Evolutionary conservation across 92 coral and sea anemone genomes (phyloP).

Genomic region (Diadumene lineata): DNA sequence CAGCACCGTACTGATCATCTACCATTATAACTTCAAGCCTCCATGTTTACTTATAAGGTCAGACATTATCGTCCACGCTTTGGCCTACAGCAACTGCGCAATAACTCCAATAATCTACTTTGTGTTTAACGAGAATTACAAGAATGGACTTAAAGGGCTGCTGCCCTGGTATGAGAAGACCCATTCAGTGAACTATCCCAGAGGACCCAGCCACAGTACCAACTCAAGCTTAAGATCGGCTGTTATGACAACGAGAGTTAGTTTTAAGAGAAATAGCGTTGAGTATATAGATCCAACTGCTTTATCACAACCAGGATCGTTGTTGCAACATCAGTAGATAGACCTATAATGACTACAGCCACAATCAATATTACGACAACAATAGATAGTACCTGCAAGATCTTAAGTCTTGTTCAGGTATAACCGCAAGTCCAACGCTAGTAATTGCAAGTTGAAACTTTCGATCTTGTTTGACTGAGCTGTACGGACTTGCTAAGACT

Average conservation of each 20-base stretch:
- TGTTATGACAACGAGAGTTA: slow-evolving; percentile 13
- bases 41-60: slow-evolving; percentile 13
- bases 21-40: slow-evolving; percentile 19
- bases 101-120: slow-evolving; percentile 42
- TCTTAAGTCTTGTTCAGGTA: too few species aligned
- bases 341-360: background rate
- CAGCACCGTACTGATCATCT: background rate
- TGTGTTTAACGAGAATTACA: slow-evolving; percentile 40
- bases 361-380: too few species aligned
- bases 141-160: slow-evolving; percentile 33
- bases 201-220: slow-evolving; percentile 38
- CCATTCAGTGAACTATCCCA: slow-evolving; percentile 6
- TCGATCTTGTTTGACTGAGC: too few species aligned
- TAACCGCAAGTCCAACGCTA: too few species aligned
- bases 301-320: background rate
- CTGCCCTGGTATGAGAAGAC: slow-evolving; percentile 43
- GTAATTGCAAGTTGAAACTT: too few species aligned
- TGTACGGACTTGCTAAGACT: too few species aligned
- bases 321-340: background rate
- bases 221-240: slow-evolving; percentile 40
- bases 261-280: slow-evolving; percentile 25
- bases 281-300: slow-evolving; percentile 14
- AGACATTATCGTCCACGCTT: background rate
- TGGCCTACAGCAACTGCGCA: slow-evolving; percentile 35
- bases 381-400: too few species aligned